These are phyloP conservation scores for Palythoa caribaeorum DNA, from an alignment of 92 coral and sea anemone genomes.

Conservation along the genomic window DNA sequence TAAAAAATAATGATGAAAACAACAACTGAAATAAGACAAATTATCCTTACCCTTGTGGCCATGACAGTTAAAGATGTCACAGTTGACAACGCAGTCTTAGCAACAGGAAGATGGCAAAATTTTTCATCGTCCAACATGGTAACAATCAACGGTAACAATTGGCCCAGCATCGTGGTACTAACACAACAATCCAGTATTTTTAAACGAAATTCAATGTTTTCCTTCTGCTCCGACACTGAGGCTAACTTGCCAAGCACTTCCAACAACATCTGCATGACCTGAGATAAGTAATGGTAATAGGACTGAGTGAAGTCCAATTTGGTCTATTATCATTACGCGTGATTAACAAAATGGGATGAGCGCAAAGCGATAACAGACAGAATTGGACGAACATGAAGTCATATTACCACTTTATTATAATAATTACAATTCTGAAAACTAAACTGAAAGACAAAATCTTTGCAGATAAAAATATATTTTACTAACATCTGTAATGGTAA, in stretches of 20 bases:
- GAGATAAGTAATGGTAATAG: not conserved
- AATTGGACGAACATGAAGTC: too few species aligned
- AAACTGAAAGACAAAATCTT: too few species aligned
- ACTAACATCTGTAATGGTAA: too few species aligned
- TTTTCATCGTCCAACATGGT: conserved; percentile 81
- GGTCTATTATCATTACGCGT: too few species aligned
- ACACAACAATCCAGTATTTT: conserved; percentile 75
- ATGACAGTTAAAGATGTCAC: conserved; percentile 75
- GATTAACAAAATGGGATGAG: too few species aligned
- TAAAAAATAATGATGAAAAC: not conserved
- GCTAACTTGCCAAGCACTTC: conserved; percentile 77
- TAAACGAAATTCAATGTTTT: conserved; percentile 57
- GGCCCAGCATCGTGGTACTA: conserved; percentile 81
- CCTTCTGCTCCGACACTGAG: conserved; percentile 36
- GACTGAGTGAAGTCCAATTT: too few species aligned
- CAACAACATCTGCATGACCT: conserved; percentile 79
- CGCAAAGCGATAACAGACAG: too few species aligned
- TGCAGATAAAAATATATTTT: too few species aligned
- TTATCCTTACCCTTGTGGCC: conserved; percentile 76
- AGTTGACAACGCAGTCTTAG: conserved; percentile 70
- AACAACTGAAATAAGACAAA: not conserved
- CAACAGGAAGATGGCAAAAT: conserved; percentile 73
- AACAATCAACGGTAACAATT: conserved; percentile 80
- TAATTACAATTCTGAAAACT: too few species aligned
- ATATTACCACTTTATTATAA: too few species aligned